Evolutionary conservation across 2,888 invertebrate species (phyloP).

Genomic region (Diplazon laetatorius): DNA sequence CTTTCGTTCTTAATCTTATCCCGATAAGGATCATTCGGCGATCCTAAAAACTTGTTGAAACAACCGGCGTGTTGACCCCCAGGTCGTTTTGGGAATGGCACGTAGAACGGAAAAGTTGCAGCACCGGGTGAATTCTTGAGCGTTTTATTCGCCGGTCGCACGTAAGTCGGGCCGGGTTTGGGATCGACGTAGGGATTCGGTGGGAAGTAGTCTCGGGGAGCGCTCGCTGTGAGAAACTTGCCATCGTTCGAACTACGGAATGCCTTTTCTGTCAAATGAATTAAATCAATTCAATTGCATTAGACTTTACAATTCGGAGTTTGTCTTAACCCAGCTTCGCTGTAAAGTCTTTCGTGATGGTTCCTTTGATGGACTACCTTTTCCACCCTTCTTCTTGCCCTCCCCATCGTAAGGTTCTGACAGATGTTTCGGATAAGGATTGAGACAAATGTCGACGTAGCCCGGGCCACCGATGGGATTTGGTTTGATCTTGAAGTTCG

Average conservation of each 20-base stretch:
- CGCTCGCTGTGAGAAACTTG: constrained; percentile 67
- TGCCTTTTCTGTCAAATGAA: constrained; percentile 35
- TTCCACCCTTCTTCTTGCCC: constrained; percentile 14
- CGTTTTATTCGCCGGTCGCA: constrained; percentile 61
- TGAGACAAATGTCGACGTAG: constrained; percentile 83
- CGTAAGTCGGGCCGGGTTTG: constrained; percentile 70
- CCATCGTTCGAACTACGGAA: constrained; percentile 18
- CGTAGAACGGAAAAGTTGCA: constrained; percentile 65
- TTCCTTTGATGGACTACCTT: constrained; percentile 30
- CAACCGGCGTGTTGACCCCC: constrained; percentile 81
- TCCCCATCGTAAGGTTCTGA: constrained; percentile 71
- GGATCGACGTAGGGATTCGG: constrained; percentile 77
- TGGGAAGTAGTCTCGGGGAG: constrained; percentile 75
- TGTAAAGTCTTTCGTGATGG: constrained; percentile 16
- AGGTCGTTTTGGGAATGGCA: constrained; percentile 76
- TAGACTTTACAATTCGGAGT: not conserved
- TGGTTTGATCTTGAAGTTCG: constrained; percentile 74
- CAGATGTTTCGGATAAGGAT: constrained; percentile 81
- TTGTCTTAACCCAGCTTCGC: not conserved
- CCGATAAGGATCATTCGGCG: constrained; percentile 71
- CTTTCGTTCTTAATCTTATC: constrained; percentile 29
- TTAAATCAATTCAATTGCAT: constrained; percentile 1
- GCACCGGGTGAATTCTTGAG: constrained; percentile 48
- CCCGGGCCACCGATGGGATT: constrained; percentile 83
- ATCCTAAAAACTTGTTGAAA: constrained; percentile 79